Evolutionary conservation across 2,113 vertebrate genomes (phyloP).

Genomic region (Grammomys dolichurus): DNA sequence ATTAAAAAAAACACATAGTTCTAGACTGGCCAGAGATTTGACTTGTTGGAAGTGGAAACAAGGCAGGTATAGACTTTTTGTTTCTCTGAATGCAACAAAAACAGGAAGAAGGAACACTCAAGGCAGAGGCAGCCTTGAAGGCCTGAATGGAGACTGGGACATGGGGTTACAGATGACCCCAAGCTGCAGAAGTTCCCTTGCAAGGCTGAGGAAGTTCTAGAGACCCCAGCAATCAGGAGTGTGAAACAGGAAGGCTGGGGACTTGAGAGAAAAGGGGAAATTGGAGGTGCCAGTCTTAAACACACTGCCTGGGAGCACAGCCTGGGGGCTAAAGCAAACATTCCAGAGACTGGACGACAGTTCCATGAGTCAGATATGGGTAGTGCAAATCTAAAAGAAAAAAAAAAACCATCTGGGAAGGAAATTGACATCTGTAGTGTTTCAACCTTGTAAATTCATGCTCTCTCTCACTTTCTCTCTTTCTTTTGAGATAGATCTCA

Average conservation of each 20-base stretch:
- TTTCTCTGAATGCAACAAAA: neutral
- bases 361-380: too few species aligned
- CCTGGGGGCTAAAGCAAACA: neutral
- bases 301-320: too few species aligned
- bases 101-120: neutral
- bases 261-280: neutral
- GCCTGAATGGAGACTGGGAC: neutral
- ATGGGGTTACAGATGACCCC: neutral
- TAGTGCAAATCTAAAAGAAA: too few species aligned
- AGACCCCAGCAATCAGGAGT: too few species aligned
- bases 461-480: fast-evolving
- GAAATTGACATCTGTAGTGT: too few species aligned
- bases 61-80: neutral
- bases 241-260: too few species aligned
- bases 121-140: neutral
- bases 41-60: neutral
- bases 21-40: neutral
- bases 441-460: neutral
- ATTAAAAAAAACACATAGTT: neutral
- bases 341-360: neutral
- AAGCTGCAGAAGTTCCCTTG: neutral
- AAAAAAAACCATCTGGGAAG: too few species aligned
- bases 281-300: neutral
- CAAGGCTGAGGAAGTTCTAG: neutral
- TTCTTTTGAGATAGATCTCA: too few species aligned